Evolutionary conservation across 2,113 vertebrate species (phyloP), one percentile per base, ranked within the genome.

Genomic region (Leptodactylus fuscus): DNA sequence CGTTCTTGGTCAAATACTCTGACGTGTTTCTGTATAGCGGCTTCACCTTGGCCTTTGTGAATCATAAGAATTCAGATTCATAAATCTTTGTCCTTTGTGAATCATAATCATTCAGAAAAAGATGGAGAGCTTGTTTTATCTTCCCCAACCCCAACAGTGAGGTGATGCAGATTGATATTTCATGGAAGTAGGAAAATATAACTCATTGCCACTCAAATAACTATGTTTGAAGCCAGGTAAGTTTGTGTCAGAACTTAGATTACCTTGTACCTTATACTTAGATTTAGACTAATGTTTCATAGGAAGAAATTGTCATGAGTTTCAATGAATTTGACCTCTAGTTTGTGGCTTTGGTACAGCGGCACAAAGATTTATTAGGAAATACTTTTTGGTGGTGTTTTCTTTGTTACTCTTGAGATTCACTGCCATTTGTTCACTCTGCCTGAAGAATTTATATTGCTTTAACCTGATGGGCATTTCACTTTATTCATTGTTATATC

Each of bases 171-270:
- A 53, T 53, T 53, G 49, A 53, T 53, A 77, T 48, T 32, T 5
- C 36, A 77, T 36, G 32, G 48, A 77, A 53, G 29, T 55, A 34
- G 36, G 9, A 22, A 20, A 55, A 12, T 36, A 3, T 4, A 53
- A 48, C 4, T n/a, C 36, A 18, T 29, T 77, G 49, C 74, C 20
- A 53, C 27, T 53, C 74, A 55, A 49, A 77, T 55, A 77, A 77
- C 74, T 53, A 22, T 55, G 74, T 55, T 55, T 77, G 74, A 77
- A 77, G 74, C 36, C 48, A 55, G 74, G 15, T 77, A 55, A 53
- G 53, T 48, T 77, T 77, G 74, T 18, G 16, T 34, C 27, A 53
- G n/a, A 49, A 49, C 24, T 71, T 27, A 48, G 46, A 76, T 76
- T 75, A 75, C 73, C n/a, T 9, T 32, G 18, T 53, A 15, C 51